Percentiles rank a stretch among this genome's conserved stretches.
Evolutionary conservation across 2,113 vertebrate genomes (phyloP).

Genomic region (Oophaga pumilio): DNA sequence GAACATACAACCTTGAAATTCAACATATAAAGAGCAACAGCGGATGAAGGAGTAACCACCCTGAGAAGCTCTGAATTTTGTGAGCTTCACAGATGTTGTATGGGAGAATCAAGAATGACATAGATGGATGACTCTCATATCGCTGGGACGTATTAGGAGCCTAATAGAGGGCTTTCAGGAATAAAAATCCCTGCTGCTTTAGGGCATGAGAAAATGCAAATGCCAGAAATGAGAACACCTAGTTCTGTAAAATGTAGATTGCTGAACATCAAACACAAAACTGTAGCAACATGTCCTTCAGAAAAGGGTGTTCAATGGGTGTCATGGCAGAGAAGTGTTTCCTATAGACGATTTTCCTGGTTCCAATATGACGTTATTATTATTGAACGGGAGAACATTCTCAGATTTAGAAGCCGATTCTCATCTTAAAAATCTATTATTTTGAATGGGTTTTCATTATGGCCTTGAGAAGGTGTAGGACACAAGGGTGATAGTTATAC

Average conservation of each 20-base stretch:
- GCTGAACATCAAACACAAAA: background rate
- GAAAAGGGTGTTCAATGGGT: background rate
- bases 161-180: background rate
- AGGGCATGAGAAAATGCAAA: background rate
- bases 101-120: background rate
- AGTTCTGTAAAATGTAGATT: conserved; percentile 1
- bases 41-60: background rate
- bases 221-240: background rate
- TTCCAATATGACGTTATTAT: background rate
- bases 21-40: background rate
- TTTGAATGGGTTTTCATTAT: too few species aligned
- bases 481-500: too few species aligned
- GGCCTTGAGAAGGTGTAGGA: too few species aligned
- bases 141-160: background rate
- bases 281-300: background rate
- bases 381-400: background rate
- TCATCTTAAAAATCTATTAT: too few species aligned
- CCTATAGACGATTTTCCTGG: background rate
- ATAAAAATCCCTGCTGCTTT: background rate
- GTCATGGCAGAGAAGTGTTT: background rate
- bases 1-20: background rate
- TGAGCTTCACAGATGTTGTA: background rate
- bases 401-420: background rate
- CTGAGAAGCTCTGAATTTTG: background rate
- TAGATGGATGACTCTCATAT: conserved; percentile 35